These are phyloP conservation scores for Rhinoraja longicauda DNA, from an alignment of 2,797 vertebrate genomes.

Conservation along the genomic window DNA sequence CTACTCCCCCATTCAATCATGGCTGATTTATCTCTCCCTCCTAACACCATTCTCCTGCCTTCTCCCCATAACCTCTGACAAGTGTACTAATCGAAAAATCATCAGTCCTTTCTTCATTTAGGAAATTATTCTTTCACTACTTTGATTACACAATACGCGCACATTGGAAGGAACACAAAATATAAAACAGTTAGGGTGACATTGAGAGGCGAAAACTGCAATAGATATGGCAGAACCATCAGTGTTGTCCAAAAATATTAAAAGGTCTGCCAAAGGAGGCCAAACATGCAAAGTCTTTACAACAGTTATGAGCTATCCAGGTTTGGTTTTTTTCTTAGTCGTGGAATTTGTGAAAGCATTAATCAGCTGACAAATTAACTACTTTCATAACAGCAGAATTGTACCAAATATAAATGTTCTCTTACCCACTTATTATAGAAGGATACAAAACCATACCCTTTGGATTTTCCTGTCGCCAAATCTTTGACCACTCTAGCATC, in stretches of 20 bases:
- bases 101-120: not conserved
- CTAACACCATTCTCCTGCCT: too few relatives aligned
- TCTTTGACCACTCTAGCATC: slow-evolving; percentile 97
- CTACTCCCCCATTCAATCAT: too few relatives aligned
- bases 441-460: slow-evolving; percentile 96
- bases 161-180: not conserved
- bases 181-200: not conserved
- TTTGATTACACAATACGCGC: not conserved
- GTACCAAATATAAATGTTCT: too few relatives aligned
- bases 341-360: not conserved
- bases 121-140: not conserved
- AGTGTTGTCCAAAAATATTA: not conserved
- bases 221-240: not conserved
- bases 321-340: not conserved
- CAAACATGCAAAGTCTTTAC: not conserved
- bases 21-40: too few relatives aligned
- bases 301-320: too few relatives aligned
- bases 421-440: slow-evolving; percentile 98
- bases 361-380: not conserved
- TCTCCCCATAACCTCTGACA: too few relatives aligned
- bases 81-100: too few relatives aligned
- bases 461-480: slow-evolving; percentile 95
- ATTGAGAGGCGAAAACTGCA: not conserved
- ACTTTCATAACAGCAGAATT: not conserved
- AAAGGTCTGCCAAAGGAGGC: not conserved